These are phyloP conservation scores for Noctua pronuba DNA, from an alignment of 2,888 invertebrate species.

Conservation along the genomic window DNA sequence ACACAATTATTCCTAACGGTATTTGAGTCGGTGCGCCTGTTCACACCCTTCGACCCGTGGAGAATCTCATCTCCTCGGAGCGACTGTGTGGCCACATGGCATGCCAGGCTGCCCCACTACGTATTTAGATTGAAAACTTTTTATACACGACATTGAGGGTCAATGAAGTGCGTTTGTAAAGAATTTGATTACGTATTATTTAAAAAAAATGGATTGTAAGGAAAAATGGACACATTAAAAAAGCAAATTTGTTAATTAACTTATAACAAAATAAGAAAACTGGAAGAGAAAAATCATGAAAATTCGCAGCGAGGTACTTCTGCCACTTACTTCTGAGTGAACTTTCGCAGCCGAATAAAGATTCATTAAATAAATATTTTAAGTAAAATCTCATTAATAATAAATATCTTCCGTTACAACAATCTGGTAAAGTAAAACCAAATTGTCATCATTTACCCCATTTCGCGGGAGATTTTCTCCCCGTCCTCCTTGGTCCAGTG, in stretches of 20 bases:
- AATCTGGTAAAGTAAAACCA: conserved; percentile 44
- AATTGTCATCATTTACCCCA: conserved; percentile 52
- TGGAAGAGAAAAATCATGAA: background rate
- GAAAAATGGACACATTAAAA: background rate
- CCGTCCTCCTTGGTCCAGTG: conserved; percentile 72
- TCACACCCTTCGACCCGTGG: conserved; percentile 80
- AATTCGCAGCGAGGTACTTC: background rate
- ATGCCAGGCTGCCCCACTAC: conserved; percentile 17
- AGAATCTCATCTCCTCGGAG: conserved; percentile 75
- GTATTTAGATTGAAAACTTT: conserved; percentile 4
- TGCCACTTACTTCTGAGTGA: background rate
- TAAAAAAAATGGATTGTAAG: background rate
- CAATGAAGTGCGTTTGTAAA: background rate
- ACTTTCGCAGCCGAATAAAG: conserved; percentile 1
- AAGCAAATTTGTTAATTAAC: background rate
- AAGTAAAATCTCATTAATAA: conserved; percentile 32
- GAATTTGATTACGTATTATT: background rate
- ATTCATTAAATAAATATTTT: conserved; percentile 18
- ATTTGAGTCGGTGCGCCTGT: conserved; percentile 80
- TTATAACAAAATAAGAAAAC: background rate
- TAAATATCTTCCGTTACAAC: conserved; percentile 29
- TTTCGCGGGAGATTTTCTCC: conserved; percentile 58
- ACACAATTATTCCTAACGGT: conserved; percentile 84
- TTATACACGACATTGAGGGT: background rate
- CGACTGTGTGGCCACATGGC: conserved; percentile 69